phyloP scores from a whole-genome alignment of 2,888 invertebrate species.

The Willowsia nigromaculata region DNA sequence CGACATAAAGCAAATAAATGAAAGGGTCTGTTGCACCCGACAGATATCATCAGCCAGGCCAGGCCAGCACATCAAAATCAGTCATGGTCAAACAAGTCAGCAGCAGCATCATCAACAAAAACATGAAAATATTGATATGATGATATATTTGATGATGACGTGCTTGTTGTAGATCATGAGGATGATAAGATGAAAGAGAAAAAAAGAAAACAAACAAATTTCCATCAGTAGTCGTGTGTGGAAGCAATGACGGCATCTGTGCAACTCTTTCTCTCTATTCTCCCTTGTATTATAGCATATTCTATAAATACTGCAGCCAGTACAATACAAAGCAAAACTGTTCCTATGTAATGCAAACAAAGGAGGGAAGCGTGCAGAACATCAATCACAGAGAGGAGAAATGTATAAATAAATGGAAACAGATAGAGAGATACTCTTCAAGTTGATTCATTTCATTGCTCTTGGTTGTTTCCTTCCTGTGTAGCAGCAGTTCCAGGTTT shows the following conservation, averaged over 20 bases:
- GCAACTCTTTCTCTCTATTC: no score
- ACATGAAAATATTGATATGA: constrained; percentile 20
- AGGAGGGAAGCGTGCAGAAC: constrained; percentile 7
- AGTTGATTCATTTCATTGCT: constrained; percentile 38
- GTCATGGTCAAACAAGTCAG: constrained; percentile 52
- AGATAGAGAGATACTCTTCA: constrained; percentile 16
- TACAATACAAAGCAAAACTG: background rate
- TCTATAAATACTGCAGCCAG: no score
- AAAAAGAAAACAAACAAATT: constrained; percentile 48
- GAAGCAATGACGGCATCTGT: background rate
- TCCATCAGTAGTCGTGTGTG: constrained; percentile 33
- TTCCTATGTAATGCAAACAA: constrained; percentile 18
- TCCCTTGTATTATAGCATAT: no score
- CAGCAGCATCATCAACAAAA: background rate
- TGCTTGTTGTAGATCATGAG: background rate
- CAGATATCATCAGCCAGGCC: no score
- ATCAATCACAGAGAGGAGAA: constrained; percentile 36
- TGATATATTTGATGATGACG: constrained; percentile 26
- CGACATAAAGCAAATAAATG: background rate
- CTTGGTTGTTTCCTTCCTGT: constrained; percentile 45
- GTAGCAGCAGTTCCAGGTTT: background rate
- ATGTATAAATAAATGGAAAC: constrained; percentile 8
- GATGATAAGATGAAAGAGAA: constrained; percentile 27
- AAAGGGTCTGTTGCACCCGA: background rate
- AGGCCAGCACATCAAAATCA: constrained; percentile 32